A percentile compares a stretch with the other conserved stretches of the same genome.
Evolutionary conservation across 1,140 invertebrate species (phyloP).

Genomic region (Mylabris phalerata): DNA sequence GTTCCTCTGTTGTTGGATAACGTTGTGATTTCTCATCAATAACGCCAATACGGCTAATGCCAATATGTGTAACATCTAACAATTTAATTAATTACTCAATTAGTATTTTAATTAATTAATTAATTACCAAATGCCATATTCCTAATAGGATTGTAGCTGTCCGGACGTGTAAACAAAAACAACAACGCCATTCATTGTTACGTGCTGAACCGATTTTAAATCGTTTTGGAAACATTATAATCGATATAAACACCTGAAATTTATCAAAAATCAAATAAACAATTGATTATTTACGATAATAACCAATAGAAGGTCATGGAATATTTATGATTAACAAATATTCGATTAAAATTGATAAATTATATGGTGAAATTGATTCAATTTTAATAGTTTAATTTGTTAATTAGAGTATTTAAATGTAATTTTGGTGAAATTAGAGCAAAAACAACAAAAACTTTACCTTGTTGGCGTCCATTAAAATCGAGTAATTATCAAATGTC

Average conservation of each 20-base stretch:
- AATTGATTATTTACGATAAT: too few species aligned
- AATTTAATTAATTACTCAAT: conserved; percentile 7
- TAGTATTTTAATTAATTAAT: not conserved
- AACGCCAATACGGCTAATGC: conserved; percentile 62
- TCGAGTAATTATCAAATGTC: too few species aligned
- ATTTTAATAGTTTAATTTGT: too few species aligned
- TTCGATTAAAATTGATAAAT: too few species aligned
- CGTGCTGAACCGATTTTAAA: conserved; percentile 56
- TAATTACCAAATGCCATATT: conserved; percentile 71
- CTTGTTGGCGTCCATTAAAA: too few species aligned
- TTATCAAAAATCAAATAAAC: not conserved
- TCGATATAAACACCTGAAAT: too few species aligned
- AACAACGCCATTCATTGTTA: conserved; percentile 66
- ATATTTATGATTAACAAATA: too few species aligned
- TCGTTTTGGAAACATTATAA: conserved; percentile 53
- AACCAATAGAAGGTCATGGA: too few species aligned
- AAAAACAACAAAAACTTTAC: too few species aligned
- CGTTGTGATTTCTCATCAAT: conserved; percentile 62
- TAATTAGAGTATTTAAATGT: too few species aligned
- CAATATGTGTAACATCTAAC: conserved; percentile 63
- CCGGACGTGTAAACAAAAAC: conserved; percentile 74
- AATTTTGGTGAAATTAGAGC: too few species aligned
- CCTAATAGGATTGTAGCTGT: conserved; percentile 75
- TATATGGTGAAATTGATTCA: too few species aligned
- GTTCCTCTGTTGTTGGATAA: conserved; percentile 23